phyloP scores from a whole-genome alignment of 2,888 invertebrate species.

The Lucinisca nassula region DNA sequence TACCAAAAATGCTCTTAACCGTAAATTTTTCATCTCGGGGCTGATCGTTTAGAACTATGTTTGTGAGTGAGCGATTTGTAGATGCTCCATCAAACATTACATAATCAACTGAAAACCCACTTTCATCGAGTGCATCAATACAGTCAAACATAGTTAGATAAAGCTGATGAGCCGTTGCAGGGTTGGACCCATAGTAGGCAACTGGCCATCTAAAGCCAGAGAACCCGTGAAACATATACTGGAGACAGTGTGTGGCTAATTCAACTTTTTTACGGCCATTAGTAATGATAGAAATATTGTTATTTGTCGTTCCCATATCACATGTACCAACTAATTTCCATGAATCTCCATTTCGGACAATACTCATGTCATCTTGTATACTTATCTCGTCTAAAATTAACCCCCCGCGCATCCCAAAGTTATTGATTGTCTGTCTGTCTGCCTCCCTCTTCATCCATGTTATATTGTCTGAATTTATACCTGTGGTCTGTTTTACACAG shows the following conservation, averaged over 20 bases:
- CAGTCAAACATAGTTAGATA: constrained; percentile 1
- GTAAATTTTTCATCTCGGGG: background rate
- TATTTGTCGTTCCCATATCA: constrained; percentile 6
- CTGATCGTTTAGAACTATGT: constrained; percentile 8
- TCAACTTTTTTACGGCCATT: background rate
- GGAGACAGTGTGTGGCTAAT: background rate
- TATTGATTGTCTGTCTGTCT: background rate
- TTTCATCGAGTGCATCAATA: constrained; percentile 6
- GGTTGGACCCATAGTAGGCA: constrained; percentile 17
- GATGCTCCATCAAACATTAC: constrained; percentile 38
- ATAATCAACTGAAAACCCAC: constrained; percentile 28
- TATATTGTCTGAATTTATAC: background rate
- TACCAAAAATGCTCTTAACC: background rate
- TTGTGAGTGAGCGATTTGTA: constrained; percentile 19
- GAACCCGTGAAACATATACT: constrained; percentile 17
- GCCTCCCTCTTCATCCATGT: constrained; percentile 29
- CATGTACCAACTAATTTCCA: background rate
- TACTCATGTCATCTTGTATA: background rate
- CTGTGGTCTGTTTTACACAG: background rate
- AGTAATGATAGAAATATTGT: background rate
- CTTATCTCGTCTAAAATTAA: constrained; percentile 5
- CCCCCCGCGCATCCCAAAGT: constrained; percentile 19
- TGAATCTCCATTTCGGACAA: constrained; percentile 17
- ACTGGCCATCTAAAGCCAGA: constrained; percentile 40
- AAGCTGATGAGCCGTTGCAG: background rate